Conservation (phyloP, 2,113 vertebrate genomes). For the Mesocricetus auratus region DNA sequence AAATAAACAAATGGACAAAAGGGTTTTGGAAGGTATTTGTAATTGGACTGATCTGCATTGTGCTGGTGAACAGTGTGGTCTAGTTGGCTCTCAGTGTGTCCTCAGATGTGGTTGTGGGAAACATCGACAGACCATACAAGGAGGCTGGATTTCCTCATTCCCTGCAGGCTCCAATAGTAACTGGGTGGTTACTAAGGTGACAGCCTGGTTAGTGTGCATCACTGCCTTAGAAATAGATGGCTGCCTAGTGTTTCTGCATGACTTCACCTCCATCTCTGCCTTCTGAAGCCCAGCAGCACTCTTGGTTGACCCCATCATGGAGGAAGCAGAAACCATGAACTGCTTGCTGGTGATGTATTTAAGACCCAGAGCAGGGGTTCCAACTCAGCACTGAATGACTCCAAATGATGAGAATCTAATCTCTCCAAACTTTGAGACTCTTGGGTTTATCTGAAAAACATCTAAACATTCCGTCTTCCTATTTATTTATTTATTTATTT, state of each 20-base stretch:
- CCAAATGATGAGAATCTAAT: not conserved
- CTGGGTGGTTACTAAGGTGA: not conserved
- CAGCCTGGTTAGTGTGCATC: not conserved
- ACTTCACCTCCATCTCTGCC: not conserved
- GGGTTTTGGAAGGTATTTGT: not conserved
- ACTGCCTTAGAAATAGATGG: not conserved
- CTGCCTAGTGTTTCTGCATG: not conserved
- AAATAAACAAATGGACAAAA: not conserved
- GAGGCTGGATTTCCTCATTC: not conserved
- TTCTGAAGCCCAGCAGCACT: not conserved
- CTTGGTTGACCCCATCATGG: not conserved
- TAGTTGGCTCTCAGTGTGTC: not conserved
- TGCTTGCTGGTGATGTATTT: not conserved
- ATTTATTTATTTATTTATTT: no score
- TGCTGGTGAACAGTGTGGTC: not conserved
- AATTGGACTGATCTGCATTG: not conserved
- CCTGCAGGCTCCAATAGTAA: not conserved
- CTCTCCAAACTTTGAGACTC: not conserved
- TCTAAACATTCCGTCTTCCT: no score
- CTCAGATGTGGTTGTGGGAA: not conserved
- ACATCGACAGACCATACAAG: not conserved
- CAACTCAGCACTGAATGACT: not conserved
- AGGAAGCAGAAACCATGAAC: not conserved
- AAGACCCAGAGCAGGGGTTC: not conserved
- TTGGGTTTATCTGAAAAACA: not conserved